Evolutionary conservation across 2,888 invertebrate species (phyloP).

Genomic region (Ornithoptera priamus): DNA sequence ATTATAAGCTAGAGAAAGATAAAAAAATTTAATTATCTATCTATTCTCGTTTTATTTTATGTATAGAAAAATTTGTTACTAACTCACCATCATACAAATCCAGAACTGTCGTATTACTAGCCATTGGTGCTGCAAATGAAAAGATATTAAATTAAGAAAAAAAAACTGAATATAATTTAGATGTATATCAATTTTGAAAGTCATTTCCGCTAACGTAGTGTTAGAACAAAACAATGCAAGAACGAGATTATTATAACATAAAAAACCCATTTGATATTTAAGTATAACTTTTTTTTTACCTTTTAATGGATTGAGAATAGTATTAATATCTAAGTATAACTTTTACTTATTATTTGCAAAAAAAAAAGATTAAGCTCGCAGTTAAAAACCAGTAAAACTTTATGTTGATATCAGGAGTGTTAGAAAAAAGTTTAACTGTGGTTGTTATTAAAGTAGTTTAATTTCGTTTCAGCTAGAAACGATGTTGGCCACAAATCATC

Average conservation of each 20-base stretch:
- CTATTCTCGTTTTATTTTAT: too few relatives aligned
- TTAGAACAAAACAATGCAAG: too few relatives aligned
- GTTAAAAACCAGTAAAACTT: neutral
- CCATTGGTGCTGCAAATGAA: constrained; percentile 83
- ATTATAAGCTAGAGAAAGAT: too few relatives aligned
- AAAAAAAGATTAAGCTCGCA: neutral
- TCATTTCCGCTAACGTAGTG: too few relatives aligned
- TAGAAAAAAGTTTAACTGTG: constrained; percentile 55
- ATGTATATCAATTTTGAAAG: neutral
- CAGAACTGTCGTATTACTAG: constrained; percentile 82
- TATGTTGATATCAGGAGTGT: constrained; percentile 31
- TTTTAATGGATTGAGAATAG: too few relatives aligned
- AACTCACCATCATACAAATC: constrained; percentile 81
- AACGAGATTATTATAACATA: too few relatives aligned
- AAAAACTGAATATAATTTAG: constrained; percentile 32
- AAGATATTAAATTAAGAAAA: constrained; percentile 27
- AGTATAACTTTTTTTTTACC: too few relatives aligned
- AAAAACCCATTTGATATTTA: too few relatives aligned
- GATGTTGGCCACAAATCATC: constrained; percentile 66
- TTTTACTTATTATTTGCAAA: too few relatives aligned
- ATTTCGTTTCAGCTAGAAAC: constrained; percentile 60
- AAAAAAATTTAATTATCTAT: too few relatives aligned
- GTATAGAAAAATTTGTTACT: neutral
- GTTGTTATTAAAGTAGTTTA: constrained; percentile 53
- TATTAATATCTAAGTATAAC: too few relatives aligned